These are phyloP conservation scores for Spheniscus humboldti DNA, from an alignment of 2,797 vertebrate genomes.

Conservation along the genomic window DNA sequence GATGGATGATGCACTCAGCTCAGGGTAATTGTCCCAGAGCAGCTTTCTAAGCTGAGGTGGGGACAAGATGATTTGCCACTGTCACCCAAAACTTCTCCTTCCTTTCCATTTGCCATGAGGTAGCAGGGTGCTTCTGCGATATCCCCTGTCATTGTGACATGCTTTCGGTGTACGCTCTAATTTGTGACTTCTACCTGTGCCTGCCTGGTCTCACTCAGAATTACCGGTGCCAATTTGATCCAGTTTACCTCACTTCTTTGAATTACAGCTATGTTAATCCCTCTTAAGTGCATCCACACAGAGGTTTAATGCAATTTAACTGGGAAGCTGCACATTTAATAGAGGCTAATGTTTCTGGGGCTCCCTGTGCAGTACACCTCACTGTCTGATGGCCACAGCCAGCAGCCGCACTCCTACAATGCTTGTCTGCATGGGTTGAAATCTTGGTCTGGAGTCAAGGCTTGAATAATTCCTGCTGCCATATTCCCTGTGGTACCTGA, in stretches of 20 bases:
- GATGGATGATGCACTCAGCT: not conserved
- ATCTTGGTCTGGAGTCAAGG: not conserved
- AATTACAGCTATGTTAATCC: not conserved
- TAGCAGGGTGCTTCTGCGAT: not conserved
- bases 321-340: not conserved
- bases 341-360: not conserved
- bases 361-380: not conserved
- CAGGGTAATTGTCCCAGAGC: not conserved
- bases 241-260: not conserved
- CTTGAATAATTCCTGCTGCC: not conserved
- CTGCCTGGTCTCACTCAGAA: not conserved
- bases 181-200: not conserved
- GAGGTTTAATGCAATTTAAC: not conserved
- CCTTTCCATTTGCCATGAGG: not conserved
- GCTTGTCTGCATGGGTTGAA: not conserved
- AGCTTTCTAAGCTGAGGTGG: fast-evolving
- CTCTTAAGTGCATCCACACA: not conserved
- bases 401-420: not conserved
- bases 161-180: fast-evolving
- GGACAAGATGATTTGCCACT: not conserved
- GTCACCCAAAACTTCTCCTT: not conserved
- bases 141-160: not conserved
- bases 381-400: not conserved
- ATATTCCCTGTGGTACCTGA: not conserved
- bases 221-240: not conserved